Percentiles rank a stretch among this genome's conserved stretches.
Conservation (phyloP, 2,888 invertebrate species). For the Watsonalla binaria region DNA sequence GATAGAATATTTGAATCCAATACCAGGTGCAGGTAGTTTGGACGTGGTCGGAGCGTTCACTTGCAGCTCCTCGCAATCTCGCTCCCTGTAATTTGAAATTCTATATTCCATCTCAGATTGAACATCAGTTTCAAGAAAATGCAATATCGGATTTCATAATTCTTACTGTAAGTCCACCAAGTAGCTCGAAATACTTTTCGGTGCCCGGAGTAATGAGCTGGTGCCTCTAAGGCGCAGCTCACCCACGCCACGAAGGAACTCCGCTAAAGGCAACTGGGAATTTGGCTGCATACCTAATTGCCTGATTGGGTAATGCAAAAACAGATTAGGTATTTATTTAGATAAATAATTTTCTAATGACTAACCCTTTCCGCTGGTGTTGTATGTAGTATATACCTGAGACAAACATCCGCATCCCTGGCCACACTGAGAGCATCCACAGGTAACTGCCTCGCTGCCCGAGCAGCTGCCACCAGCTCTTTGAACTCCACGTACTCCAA, state of each 20-base stretch:
- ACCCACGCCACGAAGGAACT: slow-evolving; percentile 81
- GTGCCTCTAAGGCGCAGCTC: slow-evolving; percentile 83
- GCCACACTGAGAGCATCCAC: slow-evolving; percentile 74
- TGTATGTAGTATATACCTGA: slow-evolving; percentile 31
- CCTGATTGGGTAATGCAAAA: slow-evolving; percentile 21
- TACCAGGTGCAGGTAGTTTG: slow-evolving; percentile 8
- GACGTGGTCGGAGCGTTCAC: slow-evolving; percentile 17
- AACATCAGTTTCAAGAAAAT: not conserved
- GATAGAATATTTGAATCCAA: not conserved
- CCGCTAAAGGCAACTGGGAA: slow-evolving; percentile 43
- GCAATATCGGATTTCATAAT: not conserved
- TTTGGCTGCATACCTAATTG: slow-evolving; percentile 53
- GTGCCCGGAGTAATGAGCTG: slow-evolving; percentile 81
- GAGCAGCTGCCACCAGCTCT: slow-evolving; percentile 74
- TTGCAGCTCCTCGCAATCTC: slow-evolving; percentile 20
- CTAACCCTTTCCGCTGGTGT: too few species aligned
- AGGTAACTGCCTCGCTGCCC: slow-evolving; percentile 71
- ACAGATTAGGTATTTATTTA: too few species aligned
- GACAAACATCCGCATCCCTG: slow-evolving; percentile 70
- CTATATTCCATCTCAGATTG: not conserved
- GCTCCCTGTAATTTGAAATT: slow-evolving; percentile 20
- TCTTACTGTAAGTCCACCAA: slow-evolving; percentile 54
- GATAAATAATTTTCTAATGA: too few species aligned
- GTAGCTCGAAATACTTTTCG: slow-evolving; percentile 51
- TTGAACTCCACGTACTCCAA: slow-evolving; percentile 80